phyloP scores from a whole-genome alignment of 2,888 invertebrate species.

The Agriotes lineatus region DNA sequence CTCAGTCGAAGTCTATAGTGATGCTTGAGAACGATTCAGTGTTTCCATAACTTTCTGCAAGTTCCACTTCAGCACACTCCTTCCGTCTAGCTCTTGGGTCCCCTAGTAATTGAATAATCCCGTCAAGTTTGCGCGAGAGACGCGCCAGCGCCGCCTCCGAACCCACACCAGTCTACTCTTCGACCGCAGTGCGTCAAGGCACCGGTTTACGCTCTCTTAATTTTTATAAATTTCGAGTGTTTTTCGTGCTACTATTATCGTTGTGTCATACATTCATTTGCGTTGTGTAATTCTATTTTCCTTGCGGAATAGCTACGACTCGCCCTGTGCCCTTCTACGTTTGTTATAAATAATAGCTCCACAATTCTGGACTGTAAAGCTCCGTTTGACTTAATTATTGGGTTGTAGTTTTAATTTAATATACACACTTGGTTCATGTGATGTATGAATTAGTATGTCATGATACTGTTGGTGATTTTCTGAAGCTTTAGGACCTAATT shows the following conservation, averaged over 20 bases:
- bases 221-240: not conserved
- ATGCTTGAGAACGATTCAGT: too few species aligned
- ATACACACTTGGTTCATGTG: too few species aligned
- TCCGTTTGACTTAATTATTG: too few species aligned
- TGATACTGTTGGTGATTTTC: too few species aligned
- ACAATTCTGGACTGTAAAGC: too few species aligned
- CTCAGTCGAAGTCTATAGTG: too few species aligned
- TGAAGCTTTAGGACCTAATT: too few species aligned
- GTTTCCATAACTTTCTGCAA: too few species aligned
- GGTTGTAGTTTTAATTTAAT: too few species aligned
- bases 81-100: constrained; percentile 3
- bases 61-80: constrained; percentile 18
- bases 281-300: not conserved
- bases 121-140: not conserved
- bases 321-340: too few species aligned
- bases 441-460: too few species aligned
- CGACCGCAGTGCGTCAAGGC: constrained; percentile 21
- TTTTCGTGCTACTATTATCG: not conserved
- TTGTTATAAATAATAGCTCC: too few species aligned
- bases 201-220: not conserved
- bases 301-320: not conserved
- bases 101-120: constrained; percentile 21
- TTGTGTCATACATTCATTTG: not conserved
- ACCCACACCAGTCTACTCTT: constrained; percentile 18
- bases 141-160: not conserved